Evolutionary conservation across 1,140 invertebrate species (phyloP).

Genomic region (Drosophila melanica): DNA sequence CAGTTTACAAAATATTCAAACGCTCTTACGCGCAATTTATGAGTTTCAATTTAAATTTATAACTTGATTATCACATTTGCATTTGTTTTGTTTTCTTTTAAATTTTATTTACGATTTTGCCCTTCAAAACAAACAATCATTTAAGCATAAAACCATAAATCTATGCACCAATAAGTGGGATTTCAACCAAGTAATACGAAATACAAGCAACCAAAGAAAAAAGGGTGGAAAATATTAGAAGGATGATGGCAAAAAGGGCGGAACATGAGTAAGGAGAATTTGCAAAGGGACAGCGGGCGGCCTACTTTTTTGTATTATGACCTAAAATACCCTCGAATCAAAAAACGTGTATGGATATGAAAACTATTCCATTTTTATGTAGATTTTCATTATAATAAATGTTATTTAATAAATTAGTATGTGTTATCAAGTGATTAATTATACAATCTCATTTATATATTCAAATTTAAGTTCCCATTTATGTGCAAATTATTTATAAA

Average conservation of each 20-base stretch:
- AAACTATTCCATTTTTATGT: too few species aligned
- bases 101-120: constrained; percentile 5
- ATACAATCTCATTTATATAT: too few species aligned
- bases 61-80: constrained; percentile 60
- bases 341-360: not conserved
- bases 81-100: constrained; percentile 17
- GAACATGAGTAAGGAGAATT: constrained; percentile 26
- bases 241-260: constrained; percentile 1
- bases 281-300: not conserved
- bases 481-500: too few species aligned
- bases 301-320: not conserved
- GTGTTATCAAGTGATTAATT: too few species aligned
- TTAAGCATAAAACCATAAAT: constrained; percentile 65
- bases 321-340: constrained; percentile 16
- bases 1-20: constrained; percentile 4
- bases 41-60: constrained; percentile 62
- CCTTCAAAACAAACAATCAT: constrained; percentile 46
- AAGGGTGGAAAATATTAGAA: not conserved
- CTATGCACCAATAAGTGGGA: constrained; percentile 47
- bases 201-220: constrained; percentile 14
- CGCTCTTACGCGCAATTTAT: constrained; percentile 43
- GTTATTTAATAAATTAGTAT: too few species aligned
- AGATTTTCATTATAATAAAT: too few species aligned
- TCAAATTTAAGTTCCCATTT: too few species aligned
- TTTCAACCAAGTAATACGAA: constrained; percentile 23